A percentile compares a stretch with the other conserved stretches of the same genome.
Evolutionary conservation across 1,140 invertebrate genomes (phyloP).

Genomic region (Scaptomyza graminum): DNA sequence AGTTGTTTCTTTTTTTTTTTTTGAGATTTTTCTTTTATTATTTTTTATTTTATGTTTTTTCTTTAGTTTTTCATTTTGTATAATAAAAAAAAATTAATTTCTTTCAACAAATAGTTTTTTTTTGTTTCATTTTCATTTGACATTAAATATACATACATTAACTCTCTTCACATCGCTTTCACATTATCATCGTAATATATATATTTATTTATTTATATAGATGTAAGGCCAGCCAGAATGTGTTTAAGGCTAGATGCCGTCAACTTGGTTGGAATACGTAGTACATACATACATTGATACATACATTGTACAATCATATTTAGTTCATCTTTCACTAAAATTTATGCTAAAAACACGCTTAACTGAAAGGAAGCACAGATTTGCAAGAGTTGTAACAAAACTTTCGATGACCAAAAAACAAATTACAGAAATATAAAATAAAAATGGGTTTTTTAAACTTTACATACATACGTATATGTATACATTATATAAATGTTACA

Average conservation of each 20-base stretch:
- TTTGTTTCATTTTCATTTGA: conserved; percentile 73
- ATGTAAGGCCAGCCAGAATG: conserved; percentile 27
- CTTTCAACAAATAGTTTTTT: conserved; percentile 75
- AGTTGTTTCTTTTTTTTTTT: conserved; percentile 39
- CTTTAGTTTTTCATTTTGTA: conserved; percentile 61
- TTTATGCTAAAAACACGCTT: conserved; percentile 82
- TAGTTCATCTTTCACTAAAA: conserved; percentile 70
- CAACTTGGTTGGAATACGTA: conserved; percentile 38
- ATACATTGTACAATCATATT: conserved; percentile 26
- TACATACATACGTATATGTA: too few species aligned
- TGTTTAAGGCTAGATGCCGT: conserved; percentile 9
- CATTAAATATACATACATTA: conserved; percentile 78
- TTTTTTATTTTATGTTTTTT: conserved; percentile 69
- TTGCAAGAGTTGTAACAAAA: conserved; percentile 71
- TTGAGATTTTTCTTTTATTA: conserved; percentile 56
- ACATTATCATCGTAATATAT: conserved; percentile 47
- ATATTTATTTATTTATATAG: conserved; percentile 34
- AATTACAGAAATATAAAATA: conserved; percentile 37
- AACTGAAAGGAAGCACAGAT: conserved; percentile 83
- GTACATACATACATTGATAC: conserved; percentile 13
- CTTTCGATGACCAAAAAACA: conserved; percentile 49
- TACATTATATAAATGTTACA: conserved; percentile 15
- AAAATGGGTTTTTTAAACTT: conserved; percentile 34
- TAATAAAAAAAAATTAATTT: conserved; percentile 79
- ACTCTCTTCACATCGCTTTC: conserved; percentile 46